These are phyloP conservation scores for Amblyopsis hoosieri DNA, from an alignment of 2,797 vertebrate genomes.

Conservation along the genomic window DNA sequence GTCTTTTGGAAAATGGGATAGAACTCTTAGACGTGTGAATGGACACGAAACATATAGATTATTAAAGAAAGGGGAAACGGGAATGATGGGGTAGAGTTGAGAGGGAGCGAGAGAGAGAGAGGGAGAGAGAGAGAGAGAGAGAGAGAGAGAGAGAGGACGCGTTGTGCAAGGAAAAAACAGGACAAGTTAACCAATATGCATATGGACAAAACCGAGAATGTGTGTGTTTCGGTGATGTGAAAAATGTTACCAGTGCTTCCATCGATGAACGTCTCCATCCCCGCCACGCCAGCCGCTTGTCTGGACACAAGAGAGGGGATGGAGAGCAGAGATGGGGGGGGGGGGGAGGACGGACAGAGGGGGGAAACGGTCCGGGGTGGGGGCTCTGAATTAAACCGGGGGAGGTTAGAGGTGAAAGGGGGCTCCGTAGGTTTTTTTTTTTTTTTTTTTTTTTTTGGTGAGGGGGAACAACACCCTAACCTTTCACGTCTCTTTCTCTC, in stretches of 20 bases:
- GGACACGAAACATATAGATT: slow-evolving; percentile 52
- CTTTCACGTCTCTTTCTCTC: slow-evolving; percentile 61
- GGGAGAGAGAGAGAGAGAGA: slow-evolving; percentile 32
- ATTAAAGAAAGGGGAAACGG: slow-evolving; percentile 27
- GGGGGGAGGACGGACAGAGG: slow-evolving; percentile 53
- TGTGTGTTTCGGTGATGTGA: slow-evolving; percentile 63
- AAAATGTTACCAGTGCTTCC: slow-evolving; percentile 88
- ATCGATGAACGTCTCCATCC: slow-evolving; percentile 90
- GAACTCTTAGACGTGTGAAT: slow-evolving; percentile 44
- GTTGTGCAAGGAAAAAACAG: slow-evolving; percentile 57
- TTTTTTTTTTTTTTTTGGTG: slow-evolving; percentile 7
- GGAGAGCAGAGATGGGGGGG: slow-evolving; percentile 69
- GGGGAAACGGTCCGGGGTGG: slow-evolving; percentile 51
- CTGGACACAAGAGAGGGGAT: slow-evolving; percentile 75
- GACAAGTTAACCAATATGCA: slow-evolving; percentile 68
- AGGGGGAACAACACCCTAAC: slow-evolving; percentile 66
- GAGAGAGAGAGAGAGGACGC: slow-evolving; percentile 16
- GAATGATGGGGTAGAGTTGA: slow-evolving; percentile 1
- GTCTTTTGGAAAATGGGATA: slow-evolving; percentile 46
- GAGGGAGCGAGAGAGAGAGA: too few relatives aligned
- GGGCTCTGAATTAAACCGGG: slow-evolving; percentile 66
- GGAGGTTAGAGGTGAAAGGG: slow-evolving; percentile 57
- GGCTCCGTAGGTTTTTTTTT: slow-evolving; percentile 27
- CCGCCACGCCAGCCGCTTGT: slow-evolving; percentile 84
- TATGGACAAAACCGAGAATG: slow-evolving; percentile 67